Evolutionary conservation across 2,797 vertebrate species (phyloP), one percentile per base, ranked within the genome.

Genomic region (Anguilla anguilla): DNA sequence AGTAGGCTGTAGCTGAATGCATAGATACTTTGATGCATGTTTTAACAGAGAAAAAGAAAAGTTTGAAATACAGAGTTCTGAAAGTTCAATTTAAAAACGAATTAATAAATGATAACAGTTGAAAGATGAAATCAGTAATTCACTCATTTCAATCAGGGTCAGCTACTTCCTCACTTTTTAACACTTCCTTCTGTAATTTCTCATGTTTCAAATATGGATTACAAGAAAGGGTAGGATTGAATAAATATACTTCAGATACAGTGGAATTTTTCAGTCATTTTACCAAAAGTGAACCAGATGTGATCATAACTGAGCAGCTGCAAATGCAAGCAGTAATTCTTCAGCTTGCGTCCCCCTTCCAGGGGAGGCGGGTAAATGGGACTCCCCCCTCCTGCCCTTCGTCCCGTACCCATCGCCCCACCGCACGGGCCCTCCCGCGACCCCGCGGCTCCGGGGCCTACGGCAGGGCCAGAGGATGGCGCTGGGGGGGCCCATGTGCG

Each of bases 401-500:
- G 88, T 98, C 46, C 97, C 97, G 1, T 98, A 97, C 86, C 97
- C 97, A 0, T 49, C 91, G 1, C 95, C 95, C 82, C 92, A 92
- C 0, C 91, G 85, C 89, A 95, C 96, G 0, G 94, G 94, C 17
- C 92, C 93, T 79, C 95, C 96, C 0, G 89, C 96, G 85, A 91
- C 90, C 46, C 91, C 86, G 35, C 89, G 87, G 25, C 93, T 98
- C 39, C 95, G 95, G 83, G 91, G 91, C 81, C 94, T 98, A 59
- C 92, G 94, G 85, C 94, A 93, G 0, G 94, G 95, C 39, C 96
- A 96, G 89, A 93, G 93, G 0, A 95, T 97, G 86, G 93, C 92
- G 72, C 90, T 97, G 31, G 97, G 97, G 9, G 95, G 92, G 53
- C 93, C 97, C 55, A 98, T 98, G 97, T 91, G 92, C 9, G 98